These are phyloP conservation scores for Formica exsecta DNA, from an alignment of 1,140 invertebrate genomes.

Conservation along the genomic window DNA sequence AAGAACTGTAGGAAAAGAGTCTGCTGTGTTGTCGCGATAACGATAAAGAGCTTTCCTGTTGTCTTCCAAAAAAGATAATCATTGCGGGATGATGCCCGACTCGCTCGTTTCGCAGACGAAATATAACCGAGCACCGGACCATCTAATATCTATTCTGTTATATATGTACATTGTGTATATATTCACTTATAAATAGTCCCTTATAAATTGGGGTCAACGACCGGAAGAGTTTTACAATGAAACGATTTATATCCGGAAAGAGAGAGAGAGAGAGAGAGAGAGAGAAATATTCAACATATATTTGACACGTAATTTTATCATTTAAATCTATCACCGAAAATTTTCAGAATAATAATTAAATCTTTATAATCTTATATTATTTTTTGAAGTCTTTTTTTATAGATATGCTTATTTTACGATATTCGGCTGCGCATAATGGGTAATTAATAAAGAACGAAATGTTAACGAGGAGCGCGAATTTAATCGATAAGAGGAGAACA, in stretches of 20 bases:
- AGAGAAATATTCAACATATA: background rate
- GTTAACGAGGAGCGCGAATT: no score
- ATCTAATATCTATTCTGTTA: constrained; percentile 8
- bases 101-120: constrained; percentile 49
- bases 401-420: background rate
- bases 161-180: background rate
- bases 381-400: background rate
- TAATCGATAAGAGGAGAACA: background rate
- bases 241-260: constrained; percentile 1
- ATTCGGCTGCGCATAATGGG: background rate
- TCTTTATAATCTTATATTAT: background rate
- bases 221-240: background rate
- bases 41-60: constrained; percentile 75
- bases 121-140: constrained; percentile 2
- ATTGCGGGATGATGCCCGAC: constrained; percentile 51
- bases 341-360: no score
- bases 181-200: background rate
- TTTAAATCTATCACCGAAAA: background rate
- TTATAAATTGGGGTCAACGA: background rate
- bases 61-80: constrained; percentile 61
- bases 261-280: background rate
- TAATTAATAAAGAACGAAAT: background rate
- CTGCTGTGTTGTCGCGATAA: constrained; percentile 58
- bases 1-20: constrained; percentile 64
- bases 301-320: background rate